Base-by-base conservation (phyloP, 92 coral and sea anemone genomes). In the Palythoa grandiflora region DNA sequence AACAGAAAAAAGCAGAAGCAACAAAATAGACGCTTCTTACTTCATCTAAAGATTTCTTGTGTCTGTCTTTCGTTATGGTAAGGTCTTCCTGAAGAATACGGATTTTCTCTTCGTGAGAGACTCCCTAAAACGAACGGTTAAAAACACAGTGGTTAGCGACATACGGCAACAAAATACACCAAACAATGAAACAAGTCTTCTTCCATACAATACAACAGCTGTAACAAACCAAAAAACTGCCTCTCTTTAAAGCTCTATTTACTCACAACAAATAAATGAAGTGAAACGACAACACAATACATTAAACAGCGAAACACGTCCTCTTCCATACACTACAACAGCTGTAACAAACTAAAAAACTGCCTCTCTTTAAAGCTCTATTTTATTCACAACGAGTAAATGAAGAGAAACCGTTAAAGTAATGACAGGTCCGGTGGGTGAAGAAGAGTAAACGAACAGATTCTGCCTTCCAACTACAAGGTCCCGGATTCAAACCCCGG, bases 41-140 rank as follows among this genome's bases (percentile, higher is more conserved):
- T 93, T 97, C 98, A 61, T 91, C 91, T 35, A 91, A 75, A 28
- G 95, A 91, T 68, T 94, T 92, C 51, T 94, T 96, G 75, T 88
- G 90, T 88, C 93, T 93, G 21, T 94, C 98, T 65, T 85, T 91
- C 3, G 95, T 89, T 19, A 93, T 37, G 66, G 90, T 92, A 59
- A 95, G 68, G 87, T 97, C 97, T 80, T 91, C 93, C 17, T 92
- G 91, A 28, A 97, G 94, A 55, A 88, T 92, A 15, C 95, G 93
- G 28, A 93, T 79, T 68, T 87, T 95, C 59, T 94, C 96, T 9
- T 97, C 99, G 84, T 95, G 96, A 3, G 84, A 59, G 17, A 90
- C 83, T 38, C 93, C 95, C 95, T 94, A 81, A 21, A 68, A 40
- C 57, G 55, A 57, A 38, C 63, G 19, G 76, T 70, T 54, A 15